Base-by-base conservation (phyloP, 2,113 vertebrate species). In the Tupaia tana region DNA sequence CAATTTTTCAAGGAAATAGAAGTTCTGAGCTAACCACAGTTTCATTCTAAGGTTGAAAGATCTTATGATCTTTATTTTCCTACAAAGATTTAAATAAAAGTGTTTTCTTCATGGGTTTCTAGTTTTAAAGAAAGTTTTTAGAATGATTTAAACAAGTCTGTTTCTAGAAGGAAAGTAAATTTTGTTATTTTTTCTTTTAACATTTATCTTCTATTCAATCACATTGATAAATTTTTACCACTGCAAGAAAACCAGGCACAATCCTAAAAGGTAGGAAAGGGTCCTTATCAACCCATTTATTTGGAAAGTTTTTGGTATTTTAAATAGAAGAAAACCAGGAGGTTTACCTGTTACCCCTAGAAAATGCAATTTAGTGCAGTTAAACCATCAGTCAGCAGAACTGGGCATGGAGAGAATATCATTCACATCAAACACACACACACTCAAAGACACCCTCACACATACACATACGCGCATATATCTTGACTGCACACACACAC, bases 81-180 rank as follows among this genome's bases (percentile, higher is more conserved):
- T 61, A 19, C 31, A 31, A 78, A 69, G 16, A 74, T 29, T 93
- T 89, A 95, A 95, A 84, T 22, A 54, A 52, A 74, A 96, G 87
- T 15, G 20, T 3, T 81, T 64, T 43, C 20, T 87, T 73, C 64
- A 56, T 86, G 11, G n/a, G 24, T 59, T 91, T 74, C 19, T 61
- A 5, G 18, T 80, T 92, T 92, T 81, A 90, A 94, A 93, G 52
- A 80, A 22, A 79, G 61, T 34, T 92, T 93, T 25, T 82, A 81
- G 71, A 24, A 27, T 67, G 67, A 83, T 27, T 63, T 74, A 91
- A 90, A 54, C 82, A 79, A n/a, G 25, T 73, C 1, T 61, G 24
- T 90, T 87, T 88, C 29, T 54, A 29, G 9, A 69, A 11, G 16
- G 61, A 89, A 86, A 34, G 18, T 77, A 92, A 84, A 43, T 84